Base-by-base conservation (phyloP, 2,888 invertebrate genomes). In the Caenorhabditis sp. region DNA sequence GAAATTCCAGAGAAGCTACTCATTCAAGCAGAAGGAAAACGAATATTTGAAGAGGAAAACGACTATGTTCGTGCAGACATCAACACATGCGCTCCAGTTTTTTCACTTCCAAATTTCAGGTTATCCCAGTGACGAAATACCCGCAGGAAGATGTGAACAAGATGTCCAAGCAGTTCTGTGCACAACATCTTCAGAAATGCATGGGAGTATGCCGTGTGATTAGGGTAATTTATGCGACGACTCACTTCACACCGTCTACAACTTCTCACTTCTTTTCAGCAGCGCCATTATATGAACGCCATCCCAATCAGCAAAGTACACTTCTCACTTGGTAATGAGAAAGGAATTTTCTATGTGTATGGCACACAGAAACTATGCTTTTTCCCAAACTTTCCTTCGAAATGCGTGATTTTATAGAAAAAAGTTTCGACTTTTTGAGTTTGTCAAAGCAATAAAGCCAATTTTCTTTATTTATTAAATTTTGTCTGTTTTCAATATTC, bases 281-380 rank as follows among this genome's bases (percentile, higher is more conserved):
- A 92, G 86, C 88, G 91, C 8, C 92, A 92, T 32, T 62, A 70
- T 24, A 81, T 92, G 53, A 74, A 85, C 24, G 87, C 90, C 11
- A 88, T 92, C 61, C 90, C 91, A 4, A 83, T 91, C 35, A 88
- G 90, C 51, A 86, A 89, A 78, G 91, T 92, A 9, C 77, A 80
- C 62, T 91, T 84, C 71, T 77, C 76, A 13, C 51, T 91, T 51
- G 90, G 90, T 50, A 70, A 70, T 20, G 83, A 85, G 26, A 82
- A 87, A n/a, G 90, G 91, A 1, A 60, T 81, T 11, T 92, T 92
- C 86, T 92, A 87, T 85, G 92, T 92, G 28, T 92, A 89, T 71
- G 92, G 92, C 6, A 84, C 83, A 8, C 88, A 91, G 50, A 83
- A 87, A 13, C 83, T 87, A 28, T 90, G 90, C 76, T 92, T 87